These are phyloP conservation scores for Margaritifera margaritifera DNA, from an alignment of 2,888 invertebrate genomes.

Conservation along the genomic window DNA sequence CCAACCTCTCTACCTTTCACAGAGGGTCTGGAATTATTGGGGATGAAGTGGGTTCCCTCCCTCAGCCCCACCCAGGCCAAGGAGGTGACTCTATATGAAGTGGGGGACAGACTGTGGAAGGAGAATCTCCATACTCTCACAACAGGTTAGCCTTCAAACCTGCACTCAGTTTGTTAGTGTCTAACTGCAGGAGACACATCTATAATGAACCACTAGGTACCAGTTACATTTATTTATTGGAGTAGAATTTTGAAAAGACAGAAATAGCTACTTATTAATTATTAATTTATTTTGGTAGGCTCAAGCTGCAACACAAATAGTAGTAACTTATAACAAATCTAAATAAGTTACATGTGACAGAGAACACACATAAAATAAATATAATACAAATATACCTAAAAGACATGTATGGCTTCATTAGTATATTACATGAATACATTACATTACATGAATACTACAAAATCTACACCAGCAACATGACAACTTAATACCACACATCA, in stretches of 20 bases:
- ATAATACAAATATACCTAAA: too few relatives aligned
- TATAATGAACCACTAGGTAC: neutral
- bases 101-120: slow-evolving; percentile 64
- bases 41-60: slow-evolving; percentile 65
- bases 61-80: slow-evolving; percentile 63
- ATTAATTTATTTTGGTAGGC: too few relatives aligned
- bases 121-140: slow-evolving; percentile 61
- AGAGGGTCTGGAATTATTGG: slow-evolving; percentile 65
- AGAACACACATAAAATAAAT: too few relatives aligned
- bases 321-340: too few relatives aligned
- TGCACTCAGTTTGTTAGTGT: neutral
- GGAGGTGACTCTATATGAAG: slow-evolving; percentile 67
- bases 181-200: neutral
- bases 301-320: too few relatives aligned
- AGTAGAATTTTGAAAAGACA: neutral
- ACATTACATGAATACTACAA: too few relatives aligned
- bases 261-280: too few relatives aligned
- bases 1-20: slow-evolving; percentile 32
- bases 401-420: too few relatives aligned
- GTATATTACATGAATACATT: too few relatives aligned
- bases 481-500: too few relatives aligned
- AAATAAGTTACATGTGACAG: too few relatives aligned
- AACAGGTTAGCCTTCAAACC: slow-evolving; percentile 42
- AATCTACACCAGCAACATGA: too few relatives aligned
- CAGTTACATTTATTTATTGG: slow-evolving; percentile 2